phyloP scores from a whole-genome alignment of 2,797 vertebrate species.

The Peromyscus eremicus region DNA sequence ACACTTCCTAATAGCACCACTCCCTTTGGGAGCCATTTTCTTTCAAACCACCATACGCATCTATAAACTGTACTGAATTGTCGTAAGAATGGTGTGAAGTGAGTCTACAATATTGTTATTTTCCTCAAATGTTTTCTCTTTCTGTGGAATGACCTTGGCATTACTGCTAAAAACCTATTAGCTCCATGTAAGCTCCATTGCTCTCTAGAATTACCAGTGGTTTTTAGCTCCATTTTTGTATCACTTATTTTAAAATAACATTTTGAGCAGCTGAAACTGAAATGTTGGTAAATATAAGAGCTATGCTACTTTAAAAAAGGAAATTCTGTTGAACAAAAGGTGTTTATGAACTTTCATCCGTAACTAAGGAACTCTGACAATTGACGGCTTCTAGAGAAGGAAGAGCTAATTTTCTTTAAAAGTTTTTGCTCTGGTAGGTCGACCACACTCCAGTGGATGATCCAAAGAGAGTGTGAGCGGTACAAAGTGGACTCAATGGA shows the following conservation, averaged over 20 bases:
- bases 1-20: background rate
- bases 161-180: background rate
- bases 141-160: background rate
- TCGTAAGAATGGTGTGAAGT: background rate
- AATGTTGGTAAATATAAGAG: background rate
- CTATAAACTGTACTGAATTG: slow-evolving; percentile 20
- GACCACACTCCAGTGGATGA: background rate
- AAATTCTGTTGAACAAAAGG: background rate
- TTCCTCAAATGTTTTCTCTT: background rate
- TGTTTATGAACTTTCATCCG: background rate
- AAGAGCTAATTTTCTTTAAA: background rate
- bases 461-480: background rate
- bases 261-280: slow-evolving; percentile 27
- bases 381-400: background rate
- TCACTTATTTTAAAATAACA: slow-evolving; percentile 14
- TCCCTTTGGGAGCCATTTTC: background rate
- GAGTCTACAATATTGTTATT: background rate
- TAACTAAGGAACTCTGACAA: background rate
- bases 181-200: background rate
- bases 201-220: background rate
- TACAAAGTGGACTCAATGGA: background rate
- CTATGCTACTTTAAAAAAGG: background rate
- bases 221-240: background rate
- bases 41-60: background rate
- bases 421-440: background rate